phyloP scores from a whole-genome alignment of 2,113 vertebrate species.

The Tragulus kanchil region DNA sequence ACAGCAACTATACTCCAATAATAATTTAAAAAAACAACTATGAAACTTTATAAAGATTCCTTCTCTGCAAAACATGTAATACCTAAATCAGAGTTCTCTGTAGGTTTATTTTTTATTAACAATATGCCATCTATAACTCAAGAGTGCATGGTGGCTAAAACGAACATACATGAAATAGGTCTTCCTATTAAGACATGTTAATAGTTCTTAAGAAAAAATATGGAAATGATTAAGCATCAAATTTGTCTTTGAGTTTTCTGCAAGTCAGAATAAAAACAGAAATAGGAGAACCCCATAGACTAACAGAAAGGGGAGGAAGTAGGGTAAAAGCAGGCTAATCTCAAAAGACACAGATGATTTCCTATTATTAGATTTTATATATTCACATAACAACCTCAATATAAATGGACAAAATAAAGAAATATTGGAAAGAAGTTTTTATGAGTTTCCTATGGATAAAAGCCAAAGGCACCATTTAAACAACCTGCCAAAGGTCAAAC shows the following conservation, averaged over 20 bases:
- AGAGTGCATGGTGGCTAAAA: background rate
- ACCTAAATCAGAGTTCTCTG: background rate
- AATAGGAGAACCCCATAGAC: background rate
- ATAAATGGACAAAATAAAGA: conserved; percentile 2
- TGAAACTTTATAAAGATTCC: background rate
- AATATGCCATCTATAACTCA: background rate
- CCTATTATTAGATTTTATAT: background rate
- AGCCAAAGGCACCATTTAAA: conserved; percentile 9
- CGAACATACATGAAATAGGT: background rate
- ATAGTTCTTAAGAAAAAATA: background rate
- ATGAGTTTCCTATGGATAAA: conserved; percentile 56
- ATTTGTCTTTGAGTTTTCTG: background rate
- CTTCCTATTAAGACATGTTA: too few species aligned
- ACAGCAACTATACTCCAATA: background rate
- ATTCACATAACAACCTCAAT: background rate
- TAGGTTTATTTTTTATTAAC: conserved; percentile 19
- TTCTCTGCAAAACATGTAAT: background rate
- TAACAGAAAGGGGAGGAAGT: background rate
- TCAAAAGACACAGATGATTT: background rate
- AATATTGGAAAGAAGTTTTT: conserved; percentile 13
- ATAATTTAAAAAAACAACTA: background rate
- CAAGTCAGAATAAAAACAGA: conserved; percentile 22
- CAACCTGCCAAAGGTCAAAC: conserved; percentile 33
- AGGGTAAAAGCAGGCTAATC: background rate
- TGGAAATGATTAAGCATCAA: background rate